phyloP scores from a whole-genome alignment of 2,888 invertebrate species.

The Gisinianus flammeolus region DNA sequence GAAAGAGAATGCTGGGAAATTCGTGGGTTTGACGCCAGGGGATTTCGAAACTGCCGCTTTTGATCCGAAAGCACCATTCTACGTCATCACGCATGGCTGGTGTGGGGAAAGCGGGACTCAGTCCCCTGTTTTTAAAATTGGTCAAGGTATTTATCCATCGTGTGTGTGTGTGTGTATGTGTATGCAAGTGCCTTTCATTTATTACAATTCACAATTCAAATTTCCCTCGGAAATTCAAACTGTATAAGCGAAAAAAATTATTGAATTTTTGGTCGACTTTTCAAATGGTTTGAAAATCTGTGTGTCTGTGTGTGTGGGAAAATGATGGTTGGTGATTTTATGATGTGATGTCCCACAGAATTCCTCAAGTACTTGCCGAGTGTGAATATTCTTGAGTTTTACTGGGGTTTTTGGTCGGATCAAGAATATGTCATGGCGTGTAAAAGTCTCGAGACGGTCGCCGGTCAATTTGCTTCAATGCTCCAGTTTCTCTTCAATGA shows the following conservation, averaged over 20 bases:
- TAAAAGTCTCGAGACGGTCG: background rate
- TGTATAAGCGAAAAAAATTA: too few relatives aligned
- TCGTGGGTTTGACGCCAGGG: background rate
- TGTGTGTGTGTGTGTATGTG: too few relatives aligned
- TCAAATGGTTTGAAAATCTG: background rate
- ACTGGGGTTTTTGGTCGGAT: background rate
- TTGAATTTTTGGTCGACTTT: too few relatives aligned
- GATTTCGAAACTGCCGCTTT: background rate
- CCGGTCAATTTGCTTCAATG: background rate
- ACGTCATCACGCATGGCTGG: background rate
- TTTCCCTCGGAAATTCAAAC: too few relatives aligned
- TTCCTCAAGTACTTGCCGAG: background rate
- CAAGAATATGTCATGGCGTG: background rate
- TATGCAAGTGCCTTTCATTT: too few relatives aligned
- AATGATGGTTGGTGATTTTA: background rate
- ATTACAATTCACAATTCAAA: too few relatives aligned
- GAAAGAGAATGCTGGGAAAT: background rate
- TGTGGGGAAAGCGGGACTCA: background rate
- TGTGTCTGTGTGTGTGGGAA: too few relatives aligned
- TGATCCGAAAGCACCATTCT: background rate
- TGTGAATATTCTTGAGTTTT: background rate
- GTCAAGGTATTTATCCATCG: background rate
- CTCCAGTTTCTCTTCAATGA: background rate
- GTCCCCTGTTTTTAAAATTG: background rate
- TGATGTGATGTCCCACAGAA: background rate